Percentiles rank a stretch among this genome's conserved stretches.
These are phyloP conservation scores for Ceratitis capitata DNA, from an alignment of 1,140 invertebrate genomes.

Conservation along the genomic window DNA sequence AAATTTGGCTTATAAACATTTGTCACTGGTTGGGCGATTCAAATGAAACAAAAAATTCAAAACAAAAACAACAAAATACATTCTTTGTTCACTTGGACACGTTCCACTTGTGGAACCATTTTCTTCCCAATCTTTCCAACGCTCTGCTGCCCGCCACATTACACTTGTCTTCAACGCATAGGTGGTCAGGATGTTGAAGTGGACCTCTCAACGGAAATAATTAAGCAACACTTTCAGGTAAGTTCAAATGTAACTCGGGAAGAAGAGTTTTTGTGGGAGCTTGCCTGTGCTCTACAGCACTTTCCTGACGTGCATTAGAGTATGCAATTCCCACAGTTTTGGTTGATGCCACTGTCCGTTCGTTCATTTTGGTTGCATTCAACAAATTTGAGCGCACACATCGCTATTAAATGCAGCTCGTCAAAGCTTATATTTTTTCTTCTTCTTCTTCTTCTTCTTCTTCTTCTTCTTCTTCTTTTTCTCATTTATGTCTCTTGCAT, in stretches of 20 bases:
- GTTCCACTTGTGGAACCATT: constrained; percentile 44
- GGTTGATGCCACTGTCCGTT: neutral
- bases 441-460: neutral
- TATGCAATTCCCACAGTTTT: neutral
- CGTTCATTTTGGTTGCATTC: neutral
- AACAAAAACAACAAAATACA: constrained; percentile 39
- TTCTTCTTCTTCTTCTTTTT: neutral
- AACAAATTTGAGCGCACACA: neutral
- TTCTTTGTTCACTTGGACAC: constrained; percentile 56
- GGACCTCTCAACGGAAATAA: constrained; percentile 65
- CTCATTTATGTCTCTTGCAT: no score
- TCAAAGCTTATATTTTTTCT: neutral
- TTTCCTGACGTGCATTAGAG: neutral
- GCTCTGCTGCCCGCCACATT: neutral
- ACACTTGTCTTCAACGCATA: constrained; percentile 37
- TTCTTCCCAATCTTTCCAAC: neutral
- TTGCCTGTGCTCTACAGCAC: neutral
- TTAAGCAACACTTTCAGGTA: constrained; percentile 66
- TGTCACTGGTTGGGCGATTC: neutral
- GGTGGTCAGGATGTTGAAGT: constrained; percentile 64
- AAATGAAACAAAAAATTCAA: neutral
- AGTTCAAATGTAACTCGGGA: constrained; percentile 45
- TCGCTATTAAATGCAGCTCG: neutral
- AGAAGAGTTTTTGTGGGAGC: no score
- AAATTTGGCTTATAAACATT: constrained; percentile 9